Evolutionary conservation across 2,113 vertebrate genomes (phyloP).

Genomic region (Cyprinodon tularosa): DNA sequence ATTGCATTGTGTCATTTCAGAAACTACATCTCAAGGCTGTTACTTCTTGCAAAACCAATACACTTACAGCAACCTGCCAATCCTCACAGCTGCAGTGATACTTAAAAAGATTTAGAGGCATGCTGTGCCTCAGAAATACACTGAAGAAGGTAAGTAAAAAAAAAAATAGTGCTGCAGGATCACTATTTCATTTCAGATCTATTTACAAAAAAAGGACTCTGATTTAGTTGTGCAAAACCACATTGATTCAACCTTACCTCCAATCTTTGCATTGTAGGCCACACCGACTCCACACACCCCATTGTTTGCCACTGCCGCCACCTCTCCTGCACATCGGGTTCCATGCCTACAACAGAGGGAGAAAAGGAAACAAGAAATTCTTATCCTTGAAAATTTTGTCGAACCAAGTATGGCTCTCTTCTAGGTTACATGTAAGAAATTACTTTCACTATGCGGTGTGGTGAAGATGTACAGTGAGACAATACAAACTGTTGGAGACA

Average conservation of each 20-base stretch:
- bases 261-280: conserved; percentile 93
- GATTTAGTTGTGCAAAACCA: conserved; percentile 11
- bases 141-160: conserved; percentile 14
- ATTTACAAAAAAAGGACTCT: conserved; percentile 16
- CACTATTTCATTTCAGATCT: conserved; percentile 22
- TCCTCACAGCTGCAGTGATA: conserved; percentile 22
- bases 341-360: conserved; percentile 83
- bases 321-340: conserved; percentile 94
- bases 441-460: conserved; percentile 6
- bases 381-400: conserved; percentile 13
- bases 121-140: conserved; percentile 27
- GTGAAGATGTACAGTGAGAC: conserved; percentile 37
- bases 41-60: conserved; percentile 31
- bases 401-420: conserved; percentile 1
- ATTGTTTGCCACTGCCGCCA: conserved; percentile 94
- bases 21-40: conserved; percentile 7
- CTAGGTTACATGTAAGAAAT: conserved; percentile 19
- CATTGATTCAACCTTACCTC: conserved; percentile 81
- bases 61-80: conserved; percentile 20
- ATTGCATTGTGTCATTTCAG: conserved; percentile 8
- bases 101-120: conserved; percentile 32
- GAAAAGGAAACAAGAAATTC: conserved; percentile 5
- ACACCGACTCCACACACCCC: conserved; percentile 94
- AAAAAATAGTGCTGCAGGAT: conserved; percentile 17
- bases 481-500: conserved; percentile 51